Evolutionary conservation across 2,888 invertebrate genomes (phyloP), one percentile per base, ranked within the genome.

Genomic region (Phymatocera aterrima): DNA sequence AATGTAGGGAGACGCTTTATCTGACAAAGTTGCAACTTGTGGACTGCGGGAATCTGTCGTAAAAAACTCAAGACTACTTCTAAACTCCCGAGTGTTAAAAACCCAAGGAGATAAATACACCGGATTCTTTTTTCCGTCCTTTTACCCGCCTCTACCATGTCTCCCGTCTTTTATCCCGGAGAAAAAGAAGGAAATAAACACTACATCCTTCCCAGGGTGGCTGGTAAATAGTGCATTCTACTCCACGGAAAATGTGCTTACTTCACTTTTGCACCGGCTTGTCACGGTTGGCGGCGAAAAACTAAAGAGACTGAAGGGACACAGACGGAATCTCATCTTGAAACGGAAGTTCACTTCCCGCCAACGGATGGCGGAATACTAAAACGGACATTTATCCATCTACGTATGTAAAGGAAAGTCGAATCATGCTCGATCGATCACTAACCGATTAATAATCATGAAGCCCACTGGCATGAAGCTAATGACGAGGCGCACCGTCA

Each of bases 31-130:
- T 40, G 40, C 46, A 68, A 46, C 40, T 43, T 68, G 40, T 46
- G 68, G 68, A 46, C 68, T 68, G 68, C 24, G 46, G 46, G 18
- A 68, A 24, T 43, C 46, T 15, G 40, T 46, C 68, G 46, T 68
- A 68, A 68, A 68, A 64, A 37, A 64, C 28, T 24, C 15, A 24
- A 68, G 46, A 68, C 40, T 68, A 68, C 28, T 28, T 68, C 64
- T 64, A 64, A 64, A 64, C 37, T 64, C 34, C 68, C 68, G 46
- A 28, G 28, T 68, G 68, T 68, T 68, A 21, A 46, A 68, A 68
- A 68, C 68, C 46, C 21, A 68, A 18, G 68, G 40, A 28, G 68
- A 68, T 68, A 68, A 68, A 68, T 68, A 68, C 68, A 43, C 24
- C 15, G 65, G 43, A 24, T 21, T 43, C 15, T 43, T 10, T 24